Conservation (phyloP, 2,797 vertebrate species). For the Morelia viridis region DNA sequence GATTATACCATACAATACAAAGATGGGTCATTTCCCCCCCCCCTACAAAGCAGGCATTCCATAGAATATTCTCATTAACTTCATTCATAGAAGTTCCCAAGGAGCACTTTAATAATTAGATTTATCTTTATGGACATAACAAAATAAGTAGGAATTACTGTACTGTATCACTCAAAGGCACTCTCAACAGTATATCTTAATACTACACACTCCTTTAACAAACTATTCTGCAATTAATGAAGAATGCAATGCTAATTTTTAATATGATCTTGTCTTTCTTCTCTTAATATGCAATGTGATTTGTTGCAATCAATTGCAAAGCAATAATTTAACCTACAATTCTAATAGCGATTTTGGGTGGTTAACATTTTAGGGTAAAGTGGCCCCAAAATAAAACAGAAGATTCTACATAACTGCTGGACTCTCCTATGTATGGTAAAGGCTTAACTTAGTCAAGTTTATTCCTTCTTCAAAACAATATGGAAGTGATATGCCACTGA, state of each 20-base stretch:
- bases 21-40: not conserved
- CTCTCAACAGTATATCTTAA: not conserved
- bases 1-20: not conserved
- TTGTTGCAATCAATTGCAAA: not conserved
- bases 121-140: not conserved
- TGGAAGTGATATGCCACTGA: not conserved
- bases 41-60: too few species aligned
- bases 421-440: not conserved
- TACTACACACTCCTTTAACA: not conserved
- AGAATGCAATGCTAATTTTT: not conserved
- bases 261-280: not conserved
- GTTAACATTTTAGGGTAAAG: not conserved
- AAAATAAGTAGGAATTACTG: not conserved
- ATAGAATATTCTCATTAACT: not conserved
- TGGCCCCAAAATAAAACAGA: not conserved
- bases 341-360: not conserved
- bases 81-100: not conserved
- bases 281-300: not conserved
- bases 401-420: not conserved
- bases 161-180: not conserved
- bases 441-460: not conserved
- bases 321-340: not conserved
- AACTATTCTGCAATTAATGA: not conserved
- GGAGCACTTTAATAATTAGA: not conserved
- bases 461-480: not conserved